Conservation (phyloP, 2,113 vertebrate species). For the Mustelus asterias region DNA sequence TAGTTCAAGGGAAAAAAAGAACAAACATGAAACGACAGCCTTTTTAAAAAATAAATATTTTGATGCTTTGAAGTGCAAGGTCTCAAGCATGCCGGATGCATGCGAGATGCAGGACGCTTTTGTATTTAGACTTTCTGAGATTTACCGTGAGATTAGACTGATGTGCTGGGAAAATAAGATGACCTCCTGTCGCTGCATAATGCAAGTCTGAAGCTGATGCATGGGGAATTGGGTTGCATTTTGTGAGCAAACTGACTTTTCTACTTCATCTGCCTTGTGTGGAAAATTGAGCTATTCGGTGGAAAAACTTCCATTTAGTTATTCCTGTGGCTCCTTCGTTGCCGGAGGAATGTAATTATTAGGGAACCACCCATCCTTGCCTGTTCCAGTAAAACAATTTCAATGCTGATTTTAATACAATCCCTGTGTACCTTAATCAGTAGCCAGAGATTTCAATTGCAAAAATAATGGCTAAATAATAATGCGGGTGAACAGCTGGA, state of each 20-base stretch:
- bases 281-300: not conserved
- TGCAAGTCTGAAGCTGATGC: too few species aligned
- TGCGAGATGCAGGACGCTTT: not conserved
- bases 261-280: not conserved
- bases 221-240: not conserved
- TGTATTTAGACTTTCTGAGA: not conserved
- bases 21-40: not conserved
- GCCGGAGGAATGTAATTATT: not conserved
- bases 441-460: not conserved
- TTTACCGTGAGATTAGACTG: not conserved
- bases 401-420: not conserved
- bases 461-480: not conserved
- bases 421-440: not conserved
- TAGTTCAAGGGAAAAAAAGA: too few species aligned
- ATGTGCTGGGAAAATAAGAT: not conserved
- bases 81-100: not conserved
- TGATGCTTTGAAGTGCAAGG: not conserved
- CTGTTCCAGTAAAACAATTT: not conserved
- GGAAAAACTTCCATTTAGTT: not conserved
- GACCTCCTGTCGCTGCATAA: too few species aligned
- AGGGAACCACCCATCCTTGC: not conserved
- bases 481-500: not conserved
- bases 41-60: not conserved
- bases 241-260: not conserved
- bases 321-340: not conserved